These are phyloP conservation scores for Tamandua tetradactyla DNA, from an alignment of 2,797 vertebrate species.

Conservation along the genomic window DNA sequence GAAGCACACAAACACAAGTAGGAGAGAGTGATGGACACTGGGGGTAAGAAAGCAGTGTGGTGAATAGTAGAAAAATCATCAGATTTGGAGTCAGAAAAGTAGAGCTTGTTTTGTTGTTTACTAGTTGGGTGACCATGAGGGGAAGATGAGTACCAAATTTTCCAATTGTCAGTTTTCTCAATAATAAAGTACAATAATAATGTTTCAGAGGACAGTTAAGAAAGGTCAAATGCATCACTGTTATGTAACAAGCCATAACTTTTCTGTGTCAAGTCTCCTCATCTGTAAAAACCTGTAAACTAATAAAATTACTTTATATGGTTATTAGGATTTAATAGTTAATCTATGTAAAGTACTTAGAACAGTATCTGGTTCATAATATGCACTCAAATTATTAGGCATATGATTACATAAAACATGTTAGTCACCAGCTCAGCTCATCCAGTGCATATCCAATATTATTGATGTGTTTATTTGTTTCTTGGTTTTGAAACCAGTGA, in stretches of 20 bases:
- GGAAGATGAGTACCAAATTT: not conserved
- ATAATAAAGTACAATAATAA: not conserved
- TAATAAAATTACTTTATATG: not conserved
- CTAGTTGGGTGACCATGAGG: not conserved
- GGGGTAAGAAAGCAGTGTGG: accelerated
- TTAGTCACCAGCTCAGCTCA: not conserved
- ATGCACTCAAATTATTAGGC: not conserved
- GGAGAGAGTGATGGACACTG: not conserved
- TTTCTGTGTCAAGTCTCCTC: not conserved
- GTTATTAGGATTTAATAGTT: too few species aligned
- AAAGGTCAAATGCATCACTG: not conserved
- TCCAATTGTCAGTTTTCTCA: not conserved
- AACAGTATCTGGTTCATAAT: not conserved
- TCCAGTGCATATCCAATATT: not conserved
- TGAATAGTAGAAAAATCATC: not conserved
- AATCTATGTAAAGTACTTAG: not conserved
- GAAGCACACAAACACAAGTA: not conserved
- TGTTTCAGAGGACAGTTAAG: not conserved
- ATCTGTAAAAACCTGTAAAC: too few species aligned
- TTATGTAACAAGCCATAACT: not conserved
- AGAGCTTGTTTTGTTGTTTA: not conserved
- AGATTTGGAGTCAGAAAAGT: not conserved
- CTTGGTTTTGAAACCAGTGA: not conserved
- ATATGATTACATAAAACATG: not conserved
- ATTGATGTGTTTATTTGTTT: accelerated